Conservation (phyloP, 1,140 invertebrate genomes). For the Lasioglossum albipes region DNA sequence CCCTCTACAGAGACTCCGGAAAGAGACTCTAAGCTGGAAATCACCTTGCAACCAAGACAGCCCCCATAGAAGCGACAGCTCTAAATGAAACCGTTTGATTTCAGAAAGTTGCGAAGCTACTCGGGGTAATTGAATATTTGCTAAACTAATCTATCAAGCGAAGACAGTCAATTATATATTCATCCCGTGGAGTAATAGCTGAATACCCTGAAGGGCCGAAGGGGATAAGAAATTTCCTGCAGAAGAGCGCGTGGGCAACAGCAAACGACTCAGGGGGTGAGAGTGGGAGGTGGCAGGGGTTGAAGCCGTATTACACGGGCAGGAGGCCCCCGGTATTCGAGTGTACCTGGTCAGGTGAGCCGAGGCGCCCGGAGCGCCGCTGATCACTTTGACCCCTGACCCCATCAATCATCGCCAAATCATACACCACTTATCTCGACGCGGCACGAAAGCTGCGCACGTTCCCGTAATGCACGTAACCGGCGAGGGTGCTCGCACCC, state of each 20-base stretch:
- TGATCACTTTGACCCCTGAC: slow-evolving; percentile 78
- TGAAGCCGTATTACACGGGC: slow-evolving; percentile 59
- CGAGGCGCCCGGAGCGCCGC: slow-evolving; percentile 76
- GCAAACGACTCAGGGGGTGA: background rate
- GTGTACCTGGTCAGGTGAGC: slow-evolving; percentile 72
- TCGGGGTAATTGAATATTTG: background rate
- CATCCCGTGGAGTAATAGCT: background rate
- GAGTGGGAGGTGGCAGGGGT: slow-evolving; percentile 8
- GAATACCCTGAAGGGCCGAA: background rate
- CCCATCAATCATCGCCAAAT: slow-evolving; percentile 80
- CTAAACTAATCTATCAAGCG: background rate
- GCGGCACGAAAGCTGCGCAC: slow-evolving; percentile 74
- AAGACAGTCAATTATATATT: slow-evolving; percentile 1
- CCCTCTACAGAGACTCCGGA: no score
- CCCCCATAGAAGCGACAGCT: background rate
- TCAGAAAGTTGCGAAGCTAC: background rate
- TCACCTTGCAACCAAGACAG: no score
- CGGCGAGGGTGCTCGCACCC: slow-evolving; percentile 27
- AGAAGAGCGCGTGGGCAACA: background rate
- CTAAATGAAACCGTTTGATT: background rate
- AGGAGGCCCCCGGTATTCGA: slow-evolving; percentile 59
- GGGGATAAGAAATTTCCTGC: background rate
- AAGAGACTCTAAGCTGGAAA: no score
- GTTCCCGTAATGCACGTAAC: slow-evolving; percentile 72
- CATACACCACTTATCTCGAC: slow-evolving; percentile 76